These are phyloP conservation scores for Cosmopolites sordidus DNA, from an alignment of 2,888 invertebrate species.

Conservation along the genomic window DNA sequence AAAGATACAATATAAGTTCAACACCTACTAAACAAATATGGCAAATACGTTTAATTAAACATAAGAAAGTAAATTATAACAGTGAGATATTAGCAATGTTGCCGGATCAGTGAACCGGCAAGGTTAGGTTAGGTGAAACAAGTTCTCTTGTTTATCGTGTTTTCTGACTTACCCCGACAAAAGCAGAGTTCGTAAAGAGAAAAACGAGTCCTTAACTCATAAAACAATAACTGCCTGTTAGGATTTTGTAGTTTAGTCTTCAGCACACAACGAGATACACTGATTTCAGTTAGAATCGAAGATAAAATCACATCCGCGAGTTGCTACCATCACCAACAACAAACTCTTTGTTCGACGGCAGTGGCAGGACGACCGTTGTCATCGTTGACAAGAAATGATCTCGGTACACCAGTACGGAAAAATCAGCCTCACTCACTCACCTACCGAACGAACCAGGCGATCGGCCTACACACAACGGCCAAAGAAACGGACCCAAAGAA, in stretches of 20 bases:
- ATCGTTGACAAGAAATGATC: constrained; percentile 3
- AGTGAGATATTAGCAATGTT: too few species aligned
- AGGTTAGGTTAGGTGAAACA: constrained; percentile 11
- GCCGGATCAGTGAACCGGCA: constrained; percentile 7
- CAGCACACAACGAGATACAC: too few species aligned
- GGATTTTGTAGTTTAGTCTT: too few species aligned
- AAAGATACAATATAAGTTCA: too few species aligned
- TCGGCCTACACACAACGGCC: too few species aligned
- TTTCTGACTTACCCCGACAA: neutral
- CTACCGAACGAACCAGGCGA: too few species aligned
- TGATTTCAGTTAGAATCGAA: too few species aligned
- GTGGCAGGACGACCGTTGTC: neutral
- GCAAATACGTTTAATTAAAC: too few species aligned
- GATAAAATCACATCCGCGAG: constrained; percentile 6
- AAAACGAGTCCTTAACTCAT: neutral
- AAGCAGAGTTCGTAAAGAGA: neutral
- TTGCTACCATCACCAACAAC: constrained; percentile 3
- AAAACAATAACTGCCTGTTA: too few species aligned
- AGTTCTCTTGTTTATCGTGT: constrained; percentile 2
- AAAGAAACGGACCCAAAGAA: constrained; percentile 5
- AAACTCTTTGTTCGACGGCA: constrained; percentile 20
- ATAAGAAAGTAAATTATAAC: too few species aligned
- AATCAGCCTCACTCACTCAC: constrained; percentile 9
- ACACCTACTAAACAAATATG: too few species aligned
- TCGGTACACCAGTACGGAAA: constrained; percentile 9